Conservation (phyloP, 2,797 vertebrate genomes). For the Peromyscus attwateri region DNA sequence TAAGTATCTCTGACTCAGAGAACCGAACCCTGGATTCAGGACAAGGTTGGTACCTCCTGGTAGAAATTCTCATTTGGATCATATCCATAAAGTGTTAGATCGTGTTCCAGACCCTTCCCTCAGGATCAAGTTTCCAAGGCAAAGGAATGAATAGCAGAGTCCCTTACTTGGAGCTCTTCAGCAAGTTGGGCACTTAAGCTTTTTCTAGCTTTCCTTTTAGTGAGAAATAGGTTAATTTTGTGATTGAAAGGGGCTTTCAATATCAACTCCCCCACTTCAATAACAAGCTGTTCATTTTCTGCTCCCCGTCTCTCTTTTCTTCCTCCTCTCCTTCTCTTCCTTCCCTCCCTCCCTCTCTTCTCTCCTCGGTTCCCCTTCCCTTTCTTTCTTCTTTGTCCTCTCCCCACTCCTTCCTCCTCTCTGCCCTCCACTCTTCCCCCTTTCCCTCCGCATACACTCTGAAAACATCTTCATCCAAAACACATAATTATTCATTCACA, state of each 20-base stretch:
- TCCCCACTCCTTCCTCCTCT: too few species aligned
- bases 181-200: not conserved
- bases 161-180: not conserved
- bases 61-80: not conserved
- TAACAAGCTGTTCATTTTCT: not conserved
- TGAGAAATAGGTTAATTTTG: not conserved
- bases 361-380: not conserved
- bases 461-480: not conserved
- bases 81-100: slow-evolving; percentile 1
- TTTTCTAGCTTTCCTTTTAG: not conserved
- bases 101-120: not conserved
- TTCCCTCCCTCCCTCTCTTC: not conserved
- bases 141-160: not conserved
- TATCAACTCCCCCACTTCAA: not conserved
- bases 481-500: not conserved
- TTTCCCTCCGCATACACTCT: not conserved
- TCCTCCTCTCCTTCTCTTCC: fast-evolving
- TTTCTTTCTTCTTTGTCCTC: not conserved
- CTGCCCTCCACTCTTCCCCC: not conserved
- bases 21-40: not conserved
- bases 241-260: not conserved
- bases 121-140: not conserved
- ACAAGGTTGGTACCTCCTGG: not conserved
- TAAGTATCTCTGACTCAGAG: not conserved
- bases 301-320: not conserved